These are phyloP conservation scores for Arctopsyche grandis DNA, from an alignment of 1,140 invertebrate species.

Conservation along the genomic window DNA sequence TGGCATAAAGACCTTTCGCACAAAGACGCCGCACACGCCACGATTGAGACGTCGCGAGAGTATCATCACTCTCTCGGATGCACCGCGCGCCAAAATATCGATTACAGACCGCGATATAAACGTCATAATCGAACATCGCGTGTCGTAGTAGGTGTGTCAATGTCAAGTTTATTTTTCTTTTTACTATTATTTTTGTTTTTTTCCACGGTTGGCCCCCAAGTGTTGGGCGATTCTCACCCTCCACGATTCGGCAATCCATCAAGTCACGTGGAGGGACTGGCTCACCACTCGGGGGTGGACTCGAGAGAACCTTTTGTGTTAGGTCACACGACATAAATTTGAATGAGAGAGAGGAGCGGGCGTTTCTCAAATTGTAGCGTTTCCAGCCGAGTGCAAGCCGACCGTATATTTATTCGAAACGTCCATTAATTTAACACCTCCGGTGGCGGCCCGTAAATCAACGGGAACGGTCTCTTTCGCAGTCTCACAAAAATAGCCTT, in stretches of 20 bases:
- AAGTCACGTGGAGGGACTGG: conserved; percentile 5
- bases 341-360: neutral
- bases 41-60: neutral
- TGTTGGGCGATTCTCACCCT: neutral
- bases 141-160: conserved; percentile 45
- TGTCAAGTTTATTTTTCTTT: conserved; percentile 50
- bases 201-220: conserved; percentile 15
- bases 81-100: neutral
- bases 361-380: neutral
- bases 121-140: conserved; percentile 15
- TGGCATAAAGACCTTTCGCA: neutral
- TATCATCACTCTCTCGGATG: neutral
- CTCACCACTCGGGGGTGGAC: neutral
- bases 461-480: neutral
- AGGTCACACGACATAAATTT: conserved; percentile 12
- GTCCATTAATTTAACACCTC: conserved; percentile 20
- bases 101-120: neutral
- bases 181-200: neutral
- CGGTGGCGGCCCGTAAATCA: neutral
- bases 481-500: conserved; percentile 17
- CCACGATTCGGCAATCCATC: conserved; percentile 45
- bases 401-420: conserved; percentile 9
- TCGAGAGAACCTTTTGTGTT: neutral
- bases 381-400: neutral
- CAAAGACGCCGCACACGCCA: neutral